Percentiles rank a stretch among this genome's conserved stretches.
Evolutionary conservation across 2,888 invertebrate species (phyloP).

Genomic region (Mimas tiliae): DNA sequence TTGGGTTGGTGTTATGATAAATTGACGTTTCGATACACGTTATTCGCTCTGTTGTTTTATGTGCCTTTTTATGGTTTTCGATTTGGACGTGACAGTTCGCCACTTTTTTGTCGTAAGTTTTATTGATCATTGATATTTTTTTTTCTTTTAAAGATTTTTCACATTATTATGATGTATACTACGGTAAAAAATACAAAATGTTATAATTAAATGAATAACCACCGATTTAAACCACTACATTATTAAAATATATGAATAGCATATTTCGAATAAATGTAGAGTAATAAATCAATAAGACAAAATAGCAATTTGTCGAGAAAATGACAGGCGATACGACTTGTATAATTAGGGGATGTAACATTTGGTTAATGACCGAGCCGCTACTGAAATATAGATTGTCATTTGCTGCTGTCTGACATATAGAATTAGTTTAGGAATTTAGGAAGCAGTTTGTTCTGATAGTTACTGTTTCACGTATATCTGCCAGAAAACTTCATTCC

Average conservation of each 20-base stretch:
- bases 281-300: constrained; percentile 10
- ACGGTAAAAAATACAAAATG: neutral
- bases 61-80: constrained; percentile 36
- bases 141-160: neutral
- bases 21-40: constrained; percentile 39
- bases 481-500: neutral
- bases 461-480: constrained; percentile 4
- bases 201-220: neutral
- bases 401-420: neutral
- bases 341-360: constrained; percentile 24
- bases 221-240: too few species aligned
- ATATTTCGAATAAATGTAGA: neutral
- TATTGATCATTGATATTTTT: neutral
- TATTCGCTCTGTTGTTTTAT: constrained; percentile 35
- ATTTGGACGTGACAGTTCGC: constrained; percentile 34
- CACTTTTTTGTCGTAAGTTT: constrained; percentile 10
- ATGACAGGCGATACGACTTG: constrained; percentile 38
- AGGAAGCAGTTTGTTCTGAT: constrained; percentile 4
- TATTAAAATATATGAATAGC: too few species aligned
- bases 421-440: neutral
- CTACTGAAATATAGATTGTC: constrained; percentile 12
- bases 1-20: constrained; percentile 51
- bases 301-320: constrained; percentile 7
- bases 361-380: constrained; percentile 20
- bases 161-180: neutral